These are phyloP conservation scores for Petrophora chlorosata DNA, from an alignment of 2,888 invertebrate genomes.

Conservation along the genomic window DNA sequence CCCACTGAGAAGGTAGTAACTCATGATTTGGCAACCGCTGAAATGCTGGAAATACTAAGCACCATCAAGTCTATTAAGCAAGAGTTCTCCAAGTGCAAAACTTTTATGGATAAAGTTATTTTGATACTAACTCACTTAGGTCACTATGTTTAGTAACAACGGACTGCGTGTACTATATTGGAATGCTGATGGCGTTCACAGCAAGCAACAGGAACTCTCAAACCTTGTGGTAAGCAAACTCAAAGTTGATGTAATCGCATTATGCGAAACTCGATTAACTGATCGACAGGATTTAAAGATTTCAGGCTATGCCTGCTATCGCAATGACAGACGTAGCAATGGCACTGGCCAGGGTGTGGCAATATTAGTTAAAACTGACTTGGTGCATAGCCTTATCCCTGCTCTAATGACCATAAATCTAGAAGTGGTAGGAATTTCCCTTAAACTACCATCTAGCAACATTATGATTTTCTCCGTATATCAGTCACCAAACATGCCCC, in stretches of 20 bases:
- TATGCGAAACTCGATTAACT: background rate
- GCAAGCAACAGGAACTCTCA: background rate
- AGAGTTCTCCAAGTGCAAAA: conserved; percentile 1
- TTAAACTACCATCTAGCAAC: background rate
- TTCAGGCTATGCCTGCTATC: background rate
- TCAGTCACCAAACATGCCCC: background rate
- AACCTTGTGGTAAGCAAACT: background rate
- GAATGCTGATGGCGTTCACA: no score
- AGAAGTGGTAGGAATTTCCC: background rate
- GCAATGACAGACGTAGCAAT: background rate
- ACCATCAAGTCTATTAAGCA: background rate
- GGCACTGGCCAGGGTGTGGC: background rate
- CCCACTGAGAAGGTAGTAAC: background rate
- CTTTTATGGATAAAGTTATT: conserved; percentile 1
- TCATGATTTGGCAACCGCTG: background rate
- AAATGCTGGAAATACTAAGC: background rate
- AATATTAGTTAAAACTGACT: background rate
- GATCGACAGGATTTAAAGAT: background rate
- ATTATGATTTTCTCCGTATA: background rate
- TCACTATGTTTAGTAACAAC: background rate
- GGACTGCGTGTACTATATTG: background rate
- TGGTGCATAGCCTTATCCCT: background rate
- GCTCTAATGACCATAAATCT: background rate
- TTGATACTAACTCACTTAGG: conserved; percentile 1
- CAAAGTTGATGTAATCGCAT: background rate